A percentile compares a stretch with the other conserved stretches of the same genome.
These are phyloP conservation scores for Remorina albescens DNA, from an alignment of 2,797 vertebrate genomes.

Conservation along the genomic window DNA sequence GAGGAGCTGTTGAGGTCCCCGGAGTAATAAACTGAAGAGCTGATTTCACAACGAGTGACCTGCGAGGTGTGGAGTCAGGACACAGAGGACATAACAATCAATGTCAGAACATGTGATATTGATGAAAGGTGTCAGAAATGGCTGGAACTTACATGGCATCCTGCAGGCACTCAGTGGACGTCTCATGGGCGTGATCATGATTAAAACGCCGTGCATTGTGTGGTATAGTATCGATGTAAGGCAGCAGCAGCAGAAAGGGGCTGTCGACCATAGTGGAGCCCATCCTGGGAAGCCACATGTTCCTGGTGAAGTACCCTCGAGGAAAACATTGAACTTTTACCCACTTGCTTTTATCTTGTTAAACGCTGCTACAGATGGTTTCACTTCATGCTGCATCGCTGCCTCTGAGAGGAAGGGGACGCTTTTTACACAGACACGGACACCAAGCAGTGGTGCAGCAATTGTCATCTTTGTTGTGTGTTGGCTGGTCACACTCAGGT, in stretches of 20 bases:
- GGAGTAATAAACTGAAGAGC: conserved; percentile 70
- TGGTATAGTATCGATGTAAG: conserved; percentile 33
- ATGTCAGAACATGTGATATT: conserved; percentile 79
- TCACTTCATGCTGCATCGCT: background rate
- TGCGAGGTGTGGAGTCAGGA: conserved; percentile 69
- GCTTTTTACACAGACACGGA: conserved; percentile 5
- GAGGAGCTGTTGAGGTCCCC: conserved; percentile 63
- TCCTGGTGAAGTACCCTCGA: conserved; percentile 16
- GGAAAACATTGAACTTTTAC: conserved; percentile 30
- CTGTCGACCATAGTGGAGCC: conserved; percentile 14
- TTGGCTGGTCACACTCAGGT: conserved; percentile 51
- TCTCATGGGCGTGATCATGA: conserved; percentile 68
- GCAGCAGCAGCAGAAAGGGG: conserved; percentile 21
- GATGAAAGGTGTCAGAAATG: conserved; percentile 77
- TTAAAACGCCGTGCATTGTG: conserved; percentile 63
- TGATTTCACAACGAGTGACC: conserved; percentile 71
- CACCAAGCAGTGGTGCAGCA: background rate
- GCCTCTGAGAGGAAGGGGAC: conserved; percentile 2
- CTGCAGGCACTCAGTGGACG: conserved; percentile 62
- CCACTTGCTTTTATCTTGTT: conserved; percentile 18
- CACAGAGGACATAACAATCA: conserved; percentile 77
- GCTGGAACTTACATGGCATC: conserved; percentile 68
- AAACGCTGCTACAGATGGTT: conserved; percentile 30
- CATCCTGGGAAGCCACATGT: conserved; percentile 9
- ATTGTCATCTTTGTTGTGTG: conserved; percentile 38